Evolutionary conservation across 2,888 invertebrate species (phyloP).

Genomic region (Drosophila borealis): DNA sequence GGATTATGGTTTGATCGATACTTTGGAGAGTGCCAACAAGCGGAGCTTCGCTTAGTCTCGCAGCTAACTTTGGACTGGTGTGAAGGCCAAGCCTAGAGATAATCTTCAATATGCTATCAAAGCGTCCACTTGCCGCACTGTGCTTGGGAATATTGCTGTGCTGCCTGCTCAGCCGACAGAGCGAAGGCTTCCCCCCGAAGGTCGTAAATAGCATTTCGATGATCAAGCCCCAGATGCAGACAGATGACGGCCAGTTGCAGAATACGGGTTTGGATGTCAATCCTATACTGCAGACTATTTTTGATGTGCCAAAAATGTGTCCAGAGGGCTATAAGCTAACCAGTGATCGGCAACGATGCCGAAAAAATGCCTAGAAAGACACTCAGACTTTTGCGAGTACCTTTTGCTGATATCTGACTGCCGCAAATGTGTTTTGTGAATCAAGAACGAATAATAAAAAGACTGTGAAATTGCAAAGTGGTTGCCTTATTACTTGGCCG

Average conservation of each 20-base stretch:
- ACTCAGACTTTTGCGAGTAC: neutral
- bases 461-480: neutral
- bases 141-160: constrained; percentile 32
- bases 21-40: neutral
- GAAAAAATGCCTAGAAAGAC: constrained; percentile 30
- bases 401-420: constrained; percentile 1
- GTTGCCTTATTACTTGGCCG: constrained; percentile 5
- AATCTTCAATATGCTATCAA: constrained; percentile 13
- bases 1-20: neutral
- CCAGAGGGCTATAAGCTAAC: constrained; percentile 31
- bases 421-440: constrained; percentile 5
- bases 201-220: too few relatives aligned
- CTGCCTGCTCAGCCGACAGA: constrained; percentile 1
- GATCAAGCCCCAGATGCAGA: neutral
- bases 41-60: constrained; percentile 28
- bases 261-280: rapidly evolving
- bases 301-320: constrained; percentile 33
- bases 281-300: constrained; percentile 34
- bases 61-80: constrained; percentile 5
- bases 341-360: constrained; percentile 33
- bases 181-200: neutral
- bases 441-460: constrained; percentile 3
- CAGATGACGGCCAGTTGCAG: neutral
- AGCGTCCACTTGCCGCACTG: constrained; percentile 1
- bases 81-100: constrained; percentile 1